Conservation (phyloP, 2,113 vertebrate species). For the Orientallactaga bullata region DNA sequence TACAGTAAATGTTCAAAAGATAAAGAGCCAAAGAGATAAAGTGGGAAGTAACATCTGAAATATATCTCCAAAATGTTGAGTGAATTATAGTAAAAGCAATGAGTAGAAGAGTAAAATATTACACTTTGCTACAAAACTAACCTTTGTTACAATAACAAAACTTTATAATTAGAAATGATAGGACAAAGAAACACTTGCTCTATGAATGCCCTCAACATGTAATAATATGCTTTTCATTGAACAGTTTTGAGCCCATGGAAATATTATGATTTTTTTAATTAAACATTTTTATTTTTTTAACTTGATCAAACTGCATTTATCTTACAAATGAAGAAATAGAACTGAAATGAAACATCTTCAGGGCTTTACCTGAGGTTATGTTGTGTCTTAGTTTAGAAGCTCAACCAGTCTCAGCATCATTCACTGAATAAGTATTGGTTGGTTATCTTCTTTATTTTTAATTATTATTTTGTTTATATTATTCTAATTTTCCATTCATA, state of each 20-base stretch:
- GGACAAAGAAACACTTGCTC: slow-evolving; percentile 38
- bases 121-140: slow-evolving; percentile 1
- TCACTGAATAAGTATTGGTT: not conserved
- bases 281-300: too few relatives aligned
- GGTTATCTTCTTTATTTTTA: not conserved
- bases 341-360: not conserved
- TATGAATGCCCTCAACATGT: not conserved
- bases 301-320: not conserved
- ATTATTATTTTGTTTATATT: too few relatives aligned
- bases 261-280: slow-evolving; percentile 22
- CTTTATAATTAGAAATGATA: slow-evolving; percentile 14
- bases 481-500: too few relatives aligned
- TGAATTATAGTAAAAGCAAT: slow-evolving; percentile 55
- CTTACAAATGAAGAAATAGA: slow-evolving; percentile 16
- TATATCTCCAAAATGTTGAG: slow-evolving; percentile 36
- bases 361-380: not conserved
- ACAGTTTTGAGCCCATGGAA: not conserved
- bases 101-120: slow-evolving; percentile 53
- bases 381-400: not conserved
- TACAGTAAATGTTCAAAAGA: slow-evolving; percentile 33
- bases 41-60: slow-evolving; percentile 31
- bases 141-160: slow-evolving; percentile 4
- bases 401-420: not conserved
- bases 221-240: slow-evolving; percentile 53
- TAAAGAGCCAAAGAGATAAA: slow-evolving; percentile 47